Conservation (phyloP, 2,797 vertebrate species). For the Lacerta bilineata region DNA sequence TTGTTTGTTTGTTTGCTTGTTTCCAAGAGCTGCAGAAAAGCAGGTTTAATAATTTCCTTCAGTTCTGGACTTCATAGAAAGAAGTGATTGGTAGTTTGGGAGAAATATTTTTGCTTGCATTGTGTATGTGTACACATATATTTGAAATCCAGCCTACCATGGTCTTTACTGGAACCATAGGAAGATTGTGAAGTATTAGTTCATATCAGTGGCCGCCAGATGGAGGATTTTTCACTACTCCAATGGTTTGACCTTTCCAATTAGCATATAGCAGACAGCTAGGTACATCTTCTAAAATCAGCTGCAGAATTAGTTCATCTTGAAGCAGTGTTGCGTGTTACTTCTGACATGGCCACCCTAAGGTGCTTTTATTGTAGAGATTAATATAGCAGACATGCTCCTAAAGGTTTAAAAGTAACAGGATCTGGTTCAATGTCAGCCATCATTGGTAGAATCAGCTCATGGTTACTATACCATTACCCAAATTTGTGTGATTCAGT, state of each 20-base stretch:
- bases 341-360: neutral
- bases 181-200: neutral
- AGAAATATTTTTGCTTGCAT: conserved; percentile 22
- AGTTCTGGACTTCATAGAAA: conserved; percentile 22
- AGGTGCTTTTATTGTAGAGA: neutral
- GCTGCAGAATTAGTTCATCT: neutral
- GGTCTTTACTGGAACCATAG: neutral
- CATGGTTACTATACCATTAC: neutral
- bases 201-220: fast-evolving
- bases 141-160: fast-evolving
- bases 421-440: neutral
- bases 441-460: neutral
- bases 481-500: neutral
- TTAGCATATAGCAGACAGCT: fast-evolving
- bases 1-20: too few species aligned
- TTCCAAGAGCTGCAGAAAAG: neutral
- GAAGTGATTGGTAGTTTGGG: neutral
- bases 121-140: conserved; percentile 1
- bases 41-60: neutral
- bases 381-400: too few species aligned
- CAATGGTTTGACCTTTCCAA: neutral
- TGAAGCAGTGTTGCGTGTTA: neutral
- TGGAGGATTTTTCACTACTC: neutral
- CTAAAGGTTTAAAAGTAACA: neutral
- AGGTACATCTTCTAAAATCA: neutral